Percentiles rank a stretch among this genome's conserved stretches.
phyloP scores from a whole-genome alignment of 2,797 vertebrate genomes.

The Rhynchotus rufescens region DNA sequence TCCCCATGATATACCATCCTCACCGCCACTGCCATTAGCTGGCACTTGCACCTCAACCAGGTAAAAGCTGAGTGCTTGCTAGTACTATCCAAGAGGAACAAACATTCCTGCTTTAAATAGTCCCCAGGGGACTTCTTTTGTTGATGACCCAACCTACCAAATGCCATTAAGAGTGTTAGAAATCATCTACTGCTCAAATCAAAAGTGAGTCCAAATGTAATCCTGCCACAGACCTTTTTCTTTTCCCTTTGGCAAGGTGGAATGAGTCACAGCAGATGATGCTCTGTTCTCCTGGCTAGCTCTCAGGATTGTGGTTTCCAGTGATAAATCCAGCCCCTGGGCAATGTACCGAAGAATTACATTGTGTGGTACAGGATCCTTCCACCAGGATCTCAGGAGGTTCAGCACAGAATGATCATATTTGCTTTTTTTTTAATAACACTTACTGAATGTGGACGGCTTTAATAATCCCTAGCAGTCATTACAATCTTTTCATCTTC shows the following conservation, averaged over 20 bases:
- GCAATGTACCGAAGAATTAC: constrained; percentile 65
- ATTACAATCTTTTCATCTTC: constrained; percentile 69
- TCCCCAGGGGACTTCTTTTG: not conserved
- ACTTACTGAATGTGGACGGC: constrained; percentile 29
- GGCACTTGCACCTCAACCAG: not conserved
- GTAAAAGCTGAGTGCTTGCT: accelerated
- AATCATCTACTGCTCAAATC: not conserved
- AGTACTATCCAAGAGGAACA: not conserved
- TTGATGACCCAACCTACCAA: not conserved
- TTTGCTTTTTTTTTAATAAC: constrained; percentile 67
- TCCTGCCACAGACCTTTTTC: not conserved
- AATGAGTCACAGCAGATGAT: not conserved
- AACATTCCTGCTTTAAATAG: not conserved
- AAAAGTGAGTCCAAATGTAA: not conserved
- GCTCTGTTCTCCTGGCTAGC: not conserved
- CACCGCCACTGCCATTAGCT: not conserved
- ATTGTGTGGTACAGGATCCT: not conserved
- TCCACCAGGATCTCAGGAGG: constrained; percentile 51
- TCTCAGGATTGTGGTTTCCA: constrained; percentile 49
- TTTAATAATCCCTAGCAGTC: constrained; percentile 60
- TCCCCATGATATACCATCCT: not conserved
- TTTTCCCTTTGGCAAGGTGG: not conserved
- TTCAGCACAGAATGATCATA: constrained; percentile 47
- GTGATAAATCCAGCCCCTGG: constrained; percentile 55
- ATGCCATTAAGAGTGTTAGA: not conserved